A percentile compares a stretch with the other conserved stretches of the same genome.
These are phyloP conservation scores for Diorhabda carinulata DNA, from an alignment of 1,140 invertebrate species.

Conservation along the genomic window DNA sequence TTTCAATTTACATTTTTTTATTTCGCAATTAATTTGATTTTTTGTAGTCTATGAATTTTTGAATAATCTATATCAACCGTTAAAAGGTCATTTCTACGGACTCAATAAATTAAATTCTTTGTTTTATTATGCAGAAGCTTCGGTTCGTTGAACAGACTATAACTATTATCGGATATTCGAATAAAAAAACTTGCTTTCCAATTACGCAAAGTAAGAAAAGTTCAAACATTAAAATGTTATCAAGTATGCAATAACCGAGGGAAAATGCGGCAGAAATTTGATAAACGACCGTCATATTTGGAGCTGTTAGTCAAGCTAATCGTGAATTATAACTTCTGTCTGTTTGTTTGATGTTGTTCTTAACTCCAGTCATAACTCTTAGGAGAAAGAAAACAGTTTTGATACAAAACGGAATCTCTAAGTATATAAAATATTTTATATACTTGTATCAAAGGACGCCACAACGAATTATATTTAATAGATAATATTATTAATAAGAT, in stretches of 20 bases:
- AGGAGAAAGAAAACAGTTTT: slow-evolving; percentile 35
- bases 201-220: not conserved
- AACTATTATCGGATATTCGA: too few species aligned
- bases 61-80: too few species aligned
- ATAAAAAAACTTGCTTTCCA: not conserved
- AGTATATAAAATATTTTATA: not conserved
- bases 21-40: too few species aligned
- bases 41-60: too few species aligned
- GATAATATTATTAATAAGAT: too few species aligned
- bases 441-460: not conserved
- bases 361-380: slow-evolving; percentile 38
- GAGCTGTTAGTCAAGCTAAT: slow-evolving; percentile 39
- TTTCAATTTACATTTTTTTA: too few species aligned
- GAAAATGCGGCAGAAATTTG: slow-evolving; percentile 24
- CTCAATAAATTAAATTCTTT: too few species aligned
- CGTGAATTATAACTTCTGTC: slow-evolving; percentile 42
- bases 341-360: slow-evolving; percentile 41
- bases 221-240: not conserved
- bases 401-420: slow-evolving; percentile 12
- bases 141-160: too few species aligned
- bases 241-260: not conserved
- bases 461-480: too few species aligned
- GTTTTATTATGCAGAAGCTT: too few species aligned
- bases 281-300: slow-evolving; percentile 40
- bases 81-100: too few species aligned